Percentiles rank a stretch among this genome's conserved stretches.
Conservation (phyloP, 37 sponge, comb jelly and placozoan species). For the Beroe forskalii region DNA sequence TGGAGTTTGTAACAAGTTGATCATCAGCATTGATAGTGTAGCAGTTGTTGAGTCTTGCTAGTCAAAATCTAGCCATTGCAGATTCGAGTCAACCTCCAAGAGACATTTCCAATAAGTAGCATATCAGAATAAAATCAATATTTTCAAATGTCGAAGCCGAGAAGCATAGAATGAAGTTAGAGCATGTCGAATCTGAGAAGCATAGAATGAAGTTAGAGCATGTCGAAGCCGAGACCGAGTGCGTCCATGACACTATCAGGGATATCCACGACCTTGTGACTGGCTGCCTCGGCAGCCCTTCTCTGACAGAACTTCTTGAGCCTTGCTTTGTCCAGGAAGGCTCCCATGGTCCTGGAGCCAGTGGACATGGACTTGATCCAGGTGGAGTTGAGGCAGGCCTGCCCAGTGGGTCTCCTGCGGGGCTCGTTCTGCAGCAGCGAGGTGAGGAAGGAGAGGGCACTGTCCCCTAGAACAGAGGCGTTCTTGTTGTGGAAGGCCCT, state of each 20-base stretch:
- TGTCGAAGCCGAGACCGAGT: neutral
- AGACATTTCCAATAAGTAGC: too few species aligned
- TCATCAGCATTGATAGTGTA: too few species aligned
- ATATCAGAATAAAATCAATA: too few species aligned
- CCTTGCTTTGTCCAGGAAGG: neutral
- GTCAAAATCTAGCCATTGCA: too few species aligned
- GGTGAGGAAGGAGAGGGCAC: constrained; percentile 35
- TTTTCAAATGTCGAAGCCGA: too few species aligned
- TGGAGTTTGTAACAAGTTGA: too few species aligned
- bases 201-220: too few species aligned
- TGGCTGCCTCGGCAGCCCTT: neutral
- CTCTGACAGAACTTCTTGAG: constrained; percentile 18
- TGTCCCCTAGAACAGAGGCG: neutral
- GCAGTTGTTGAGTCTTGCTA: too few species aligned
- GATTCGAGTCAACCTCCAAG: too few species aligned
- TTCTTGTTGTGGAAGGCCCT: constrained; percentile 11
- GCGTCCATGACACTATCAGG: constrained; percentile 21
- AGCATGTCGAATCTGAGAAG: too few species aligned
- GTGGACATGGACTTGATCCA: constrained; percentile 1
- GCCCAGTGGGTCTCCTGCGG: neutral
- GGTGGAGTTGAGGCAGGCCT: constrained; percentile 46
- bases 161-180: too few species aligned
- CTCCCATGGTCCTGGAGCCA: neutral
- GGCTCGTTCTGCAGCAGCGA: constrained; percentile 46
- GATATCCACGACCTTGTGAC: neutral